phyloP scores from a whole-genome alignment of 1,140 invertebrate genomes.

The Trialeurodes vaporariorum region DNA sequence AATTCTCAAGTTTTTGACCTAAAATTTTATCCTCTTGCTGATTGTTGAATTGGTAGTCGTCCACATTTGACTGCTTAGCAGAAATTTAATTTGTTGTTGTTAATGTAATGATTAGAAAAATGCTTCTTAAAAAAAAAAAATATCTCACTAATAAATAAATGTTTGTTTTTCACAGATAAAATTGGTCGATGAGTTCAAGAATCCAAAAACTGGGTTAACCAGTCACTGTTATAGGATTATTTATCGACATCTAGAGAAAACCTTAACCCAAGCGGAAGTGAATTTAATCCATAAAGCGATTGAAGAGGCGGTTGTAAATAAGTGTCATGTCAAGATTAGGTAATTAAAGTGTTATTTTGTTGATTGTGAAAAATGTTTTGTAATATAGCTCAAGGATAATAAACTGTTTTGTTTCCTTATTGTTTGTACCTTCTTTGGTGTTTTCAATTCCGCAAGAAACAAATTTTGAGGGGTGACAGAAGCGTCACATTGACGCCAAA shows the following conservation, averaged over 20 bases:
- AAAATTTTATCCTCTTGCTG: too few relatives aligned
- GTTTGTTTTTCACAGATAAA: conserved; percentile 45
- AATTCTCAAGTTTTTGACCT: too few relatives aligned
- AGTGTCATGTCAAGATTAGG: conserved; percentile 47
- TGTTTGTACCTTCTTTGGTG: too few relatives aligned
- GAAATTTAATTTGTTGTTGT: neutral
- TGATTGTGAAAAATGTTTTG: too few relatives aligned
- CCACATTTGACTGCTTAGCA: too few relatives aligned
- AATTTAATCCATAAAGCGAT: conserved; percentile 75
- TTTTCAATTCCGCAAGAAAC: too few relatives aligned
- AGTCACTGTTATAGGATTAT: conserved; percentile 89
- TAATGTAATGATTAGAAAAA: neutral
- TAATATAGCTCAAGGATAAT: too few relatives aligned
- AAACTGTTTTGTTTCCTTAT: too few relatives aligned
- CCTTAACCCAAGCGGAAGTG: conserved; percentile 77
- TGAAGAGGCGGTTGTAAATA: conserved; percentile 41
- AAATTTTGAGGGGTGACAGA: too few relatives aligned
- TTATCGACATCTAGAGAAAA: conserved; percentile 87
- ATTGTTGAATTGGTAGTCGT: too few relatives aligned
- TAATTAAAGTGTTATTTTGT: too few relatives aligned
- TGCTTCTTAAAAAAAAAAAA: conserved; percentile 4
- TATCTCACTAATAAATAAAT: neutral
- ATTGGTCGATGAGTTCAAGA: conserved; percentile 75
- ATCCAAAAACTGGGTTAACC: conserved; percentile 68
- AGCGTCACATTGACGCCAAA: too few relatives aligned